Percentiles rank a stretch among this genome's conserved stretches.
These are phyloP conservation scores for Anser brachyrhynchus DNA, from an alignment of 2,113 vertebrate genomes.

Conservation along the genomic window DNA sequence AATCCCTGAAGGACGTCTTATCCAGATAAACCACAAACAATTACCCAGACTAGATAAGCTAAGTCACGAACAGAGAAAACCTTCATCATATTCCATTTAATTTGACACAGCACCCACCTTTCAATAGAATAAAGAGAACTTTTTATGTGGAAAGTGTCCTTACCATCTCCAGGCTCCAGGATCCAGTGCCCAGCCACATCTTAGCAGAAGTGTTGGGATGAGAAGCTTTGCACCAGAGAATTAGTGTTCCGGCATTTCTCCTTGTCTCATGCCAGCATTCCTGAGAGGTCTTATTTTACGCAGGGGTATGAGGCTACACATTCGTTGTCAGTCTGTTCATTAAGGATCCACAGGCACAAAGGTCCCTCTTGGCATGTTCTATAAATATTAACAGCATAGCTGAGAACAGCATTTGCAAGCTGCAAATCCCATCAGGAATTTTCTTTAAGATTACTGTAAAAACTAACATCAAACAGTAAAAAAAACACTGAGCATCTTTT, in stretches of 20 bases:
- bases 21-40: neutral
- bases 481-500: neutral
- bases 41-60: neutral
- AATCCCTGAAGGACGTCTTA: neutral
- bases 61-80: neutral
- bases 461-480: neutral
- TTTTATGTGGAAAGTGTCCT: neutral
- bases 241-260: slow-evolving; percentile 28
- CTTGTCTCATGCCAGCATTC: slow-evolving; percentile 49
- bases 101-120: neutral
- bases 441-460: neutral
- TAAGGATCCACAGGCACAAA: neutral
- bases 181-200: slow-evolving; percentile 11
- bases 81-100: neutral
- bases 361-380: neutral
- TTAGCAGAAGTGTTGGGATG: slow-evolving; percentile 35
- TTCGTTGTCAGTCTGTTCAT: slow-evolving; percentile 21
- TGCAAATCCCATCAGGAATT: slow-evolving; percentile 27
- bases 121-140: neutral
- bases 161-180: slow-evolving; percentile 26
- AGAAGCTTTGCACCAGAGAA: slow-evolving; percentile 41
- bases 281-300: slow-evolving; percentile 50
- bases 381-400: slow-evolving; percentile 57
- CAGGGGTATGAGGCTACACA: slow-evolving; percentile 34
- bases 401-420: slow-evolving; percentile 37